These are phyloP conservation scores for Leptinotarsa rubiginosa DNA, from an alignment of 2,888 invertebrate genomes.

Conservation along the genomic window DNA sequence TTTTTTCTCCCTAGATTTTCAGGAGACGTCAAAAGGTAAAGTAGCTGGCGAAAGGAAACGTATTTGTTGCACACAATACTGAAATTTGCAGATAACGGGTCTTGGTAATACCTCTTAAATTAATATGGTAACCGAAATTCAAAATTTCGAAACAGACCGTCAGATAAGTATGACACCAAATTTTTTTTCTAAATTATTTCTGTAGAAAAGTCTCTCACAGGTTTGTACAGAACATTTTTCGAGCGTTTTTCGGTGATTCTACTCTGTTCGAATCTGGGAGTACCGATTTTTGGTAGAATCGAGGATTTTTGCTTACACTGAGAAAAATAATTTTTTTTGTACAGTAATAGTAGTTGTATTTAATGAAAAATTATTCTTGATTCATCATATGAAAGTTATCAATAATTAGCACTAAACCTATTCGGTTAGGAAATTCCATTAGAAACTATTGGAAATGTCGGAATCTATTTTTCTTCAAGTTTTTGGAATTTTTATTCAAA, in stretches of 20 bases:
- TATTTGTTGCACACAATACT: slow-evolving; percentile 36
- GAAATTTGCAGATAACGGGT: slow-evolving; percentile 43
- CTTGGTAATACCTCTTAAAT: slow-evolving; percentile 41
- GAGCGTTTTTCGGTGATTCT: neutral
- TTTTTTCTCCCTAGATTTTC: slow-evolving; percentile 56
- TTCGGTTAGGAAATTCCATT: too few relatives aligned
- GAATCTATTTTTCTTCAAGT: too few relatives aligned
- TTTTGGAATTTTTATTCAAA: too few relatives aligned
- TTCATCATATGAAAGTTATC: too few relatives aligned
- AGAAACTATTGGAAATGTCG: too few relatives aligned
- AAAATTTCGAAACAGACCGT: slow-evolving; percentile 27
- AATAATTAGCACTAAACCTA: too few relatives aligned
- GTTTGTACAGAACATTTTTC: slow-evolving; percentile 11
- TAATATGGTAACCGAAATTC: slow-evolving; percentile 26
- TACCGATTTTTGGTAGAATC: neutral
- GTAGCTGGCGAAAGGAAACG: slow-evolving; percentile 44
- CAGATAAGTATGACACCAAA: slow-evolving; percentile 41
- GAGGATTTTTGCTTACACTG: neutral
- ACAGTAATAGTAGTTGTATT: neutral
- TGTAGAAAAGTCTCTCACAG: slow-evolving; percentile 8
- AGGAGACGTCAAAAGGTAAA: slow-evolving; percentile 57
- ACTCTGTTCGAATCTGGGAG: neutral
- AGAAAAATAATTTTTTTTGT: neutral
- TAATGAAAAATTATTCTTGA: too few relatives aligned
- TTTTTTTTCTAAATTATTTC: slow-evolving; percentile 14